A percentile compares a stretch with the other conserved stretches of the same genome.
phyloP scores from a whole-genome alignment of 1,140 invertebrate species.

The Drosophila albomicans region DNA sequence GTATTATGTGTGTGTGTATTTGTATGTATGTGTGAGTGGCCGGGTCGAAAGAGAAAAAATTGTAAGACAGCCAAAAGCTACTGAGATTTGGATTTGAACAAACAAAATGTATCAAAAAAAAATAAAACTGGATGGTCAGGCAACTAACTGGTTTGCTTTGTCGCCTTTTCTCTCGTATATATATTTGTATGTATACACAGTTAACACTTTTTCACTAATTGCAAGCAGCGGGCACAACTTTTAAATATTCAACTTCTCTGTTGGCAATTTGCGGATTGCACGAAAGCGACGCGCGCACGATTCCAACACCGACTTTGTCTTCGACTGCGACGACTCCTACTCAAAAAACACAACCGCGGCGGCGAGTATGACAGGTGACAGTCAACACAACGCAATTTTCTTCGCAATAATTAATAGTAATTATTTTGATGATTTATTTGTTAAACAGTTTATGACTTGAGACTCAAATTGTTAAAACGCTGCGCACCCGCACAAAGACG shows the following conservation, averaged over 20 bases:
- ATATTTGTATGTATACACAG: conserved; percentile 7
- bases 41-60: conserved; percentile 26
- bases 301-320: conserved; percentile 1
- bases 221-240: conserved; percentile 45
- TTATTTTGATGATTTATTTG: conserved; percentile 15
- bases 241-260: conserved; percentile 44
- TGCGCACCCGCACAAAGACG: conserved; percentile 51
- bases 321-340: conserved; percentile 1
- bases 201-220: conserved; percentile 62
- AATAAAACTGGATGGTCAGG: conserved; percentile 38
- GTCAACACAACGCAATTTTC: not conserved
- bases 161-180: conserved; percentile 28
- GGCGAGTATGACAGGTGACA: conserved; percentile 21
- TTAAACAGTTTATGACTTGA: conserved; percentile 32
- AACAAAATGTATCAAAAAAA: conserved; percentile 28
- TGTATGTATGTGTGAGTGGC: conserved; percentile 27
- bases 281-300: conserved; percentile 52
- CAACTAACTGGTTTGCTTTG: conserved; percentile 69
- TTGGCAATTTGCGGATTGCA: conserved; percentile 21
- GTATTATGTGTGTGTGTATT: conserved; percentile 19
- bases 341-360: conserved; percentile 3
- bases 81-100: conserved; percentile 29
- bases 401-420: conserved; percentile 19
- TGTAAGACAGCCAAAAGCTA: conserved; percentile 32
- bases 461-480: conserved; percentile 22